Evolutionary conservation across 2,113 vertebrate genomes (phyloP).

Genomic region (Tachycineta bicolor): DNA sequence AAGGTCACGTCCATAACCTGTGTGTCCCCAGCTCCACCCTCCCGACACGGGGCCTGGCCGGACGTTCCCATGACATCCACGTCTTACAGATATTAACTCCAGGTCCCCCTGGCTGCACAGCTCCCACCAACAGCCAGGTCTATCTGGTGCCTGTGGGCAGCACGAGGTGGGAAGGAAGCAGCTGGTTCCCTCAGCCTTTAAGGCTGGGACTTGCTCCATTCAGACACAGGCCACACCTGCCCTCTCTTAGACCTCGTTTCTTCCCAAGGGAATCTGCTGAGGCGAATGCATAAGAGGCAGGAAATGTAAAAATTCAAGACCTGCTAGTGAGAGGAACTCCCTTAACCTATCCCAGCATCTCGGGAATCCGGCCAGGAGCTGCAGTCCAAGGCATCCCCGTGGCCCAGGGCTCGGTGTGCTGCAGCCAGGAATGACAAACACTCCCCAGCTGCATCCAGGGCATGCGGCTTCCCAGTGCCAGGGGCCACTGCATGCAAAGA

Average conservation of each 20-base stretch:
- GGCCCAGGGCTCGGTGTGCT: background rate
- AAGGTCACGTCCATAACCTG: background rate
- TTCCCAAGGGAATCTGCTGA: background rate
- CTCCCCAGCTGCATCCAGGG: background rate
- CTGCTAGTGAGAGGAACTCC: background rate
- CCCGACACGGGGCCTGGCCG: accelerated
- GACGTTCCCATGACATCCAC: background rate
- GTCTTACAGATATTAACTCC: background rate
- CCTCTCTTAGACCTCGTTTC: background rate
- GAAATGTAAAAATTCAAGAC: slow-evolving; percentile 8
- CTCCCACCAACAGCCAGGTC: background rate
- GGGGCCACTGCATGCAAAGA: background rate
- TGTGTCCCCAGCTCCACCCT: background rate
- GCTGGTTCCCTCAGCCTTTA: background rate
- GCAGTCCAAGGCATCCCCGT: background rate
- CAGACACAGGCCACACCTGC: background rate
- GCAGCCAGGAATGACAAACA: background rate
- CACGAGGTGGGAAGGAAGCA: background rate
- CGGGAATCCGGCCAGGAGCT: background rate
- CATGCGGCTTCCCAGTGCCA: background rate
- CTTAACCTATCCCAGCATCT: background rate
- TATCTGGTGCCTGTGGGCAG: background rate
- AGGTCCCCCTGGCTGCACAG: background rate
- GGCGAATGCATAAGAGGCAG: background rate
- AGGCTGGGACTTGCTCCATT: background rate